Base-by-base conservation (phyloP, 2,888 invertebrate genomes). In the Bimastos eiseni region DNA sequence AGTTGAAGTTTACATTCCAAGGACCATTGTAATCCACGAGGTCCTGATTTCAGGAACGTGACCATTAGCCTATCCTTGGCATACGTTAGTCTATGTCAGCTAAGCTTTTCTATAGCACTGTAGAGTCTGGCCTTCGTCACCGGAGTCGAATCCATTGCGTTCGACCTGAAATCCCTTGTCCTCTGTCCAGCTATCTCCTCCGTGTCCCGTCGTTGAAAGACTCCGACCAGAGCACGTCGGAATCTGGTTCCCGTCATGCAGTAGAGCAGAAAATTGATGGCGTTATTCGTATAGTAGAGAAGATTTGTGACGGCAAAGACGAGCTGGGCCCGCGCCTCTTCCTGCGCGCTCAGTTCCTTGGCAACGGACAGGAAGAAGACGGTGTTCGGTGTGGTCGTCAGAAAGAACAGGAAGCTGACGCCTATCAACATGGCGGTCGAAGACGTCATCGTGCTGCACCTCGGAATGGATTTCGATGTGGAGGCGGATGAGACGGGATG, bases 211-310 rank as follows among this genome's bases (percentile, higher is more conserved):
- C 38, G 90, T 37, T 38, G 38, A 33, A 90, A 38, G 21, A 70
- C 34, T 33, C 49, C 34, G 34, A 90, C 24, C 30, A 91, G 90
- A 49, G 92, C 92, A 19, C 44, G 55, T n/a, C 92, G 41, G 70
- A 92, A 92, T 13, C 91, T 37, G 6, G 91, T 83, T 24, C 92
- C 91, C 70, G 92, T 92, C 24, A 92, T 21, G 55, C 92, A 92
- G 90, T 92, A 92, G 49, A 92, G 90, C 37, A 92, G n/a, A 86
- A 92, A 92, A 90, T 92, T 92, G 49, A 88, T n/a, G 90, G 92
- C 86, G 83, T 92, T 91, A 70, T 92, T 92, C 38, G 83, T 89
- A 49, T 92, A 92, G 70, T 84, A 83, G 30, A 90, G 86, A 21
- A 92, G 44, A 41, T 92, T 92, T 11, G 92, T 83, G 19, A 34